These are phyloP conservation scores for Tinea semifulvella DNA, from an alignment of 2,888 invertebrate genomes.

Conservation along the genomic window DNA sequence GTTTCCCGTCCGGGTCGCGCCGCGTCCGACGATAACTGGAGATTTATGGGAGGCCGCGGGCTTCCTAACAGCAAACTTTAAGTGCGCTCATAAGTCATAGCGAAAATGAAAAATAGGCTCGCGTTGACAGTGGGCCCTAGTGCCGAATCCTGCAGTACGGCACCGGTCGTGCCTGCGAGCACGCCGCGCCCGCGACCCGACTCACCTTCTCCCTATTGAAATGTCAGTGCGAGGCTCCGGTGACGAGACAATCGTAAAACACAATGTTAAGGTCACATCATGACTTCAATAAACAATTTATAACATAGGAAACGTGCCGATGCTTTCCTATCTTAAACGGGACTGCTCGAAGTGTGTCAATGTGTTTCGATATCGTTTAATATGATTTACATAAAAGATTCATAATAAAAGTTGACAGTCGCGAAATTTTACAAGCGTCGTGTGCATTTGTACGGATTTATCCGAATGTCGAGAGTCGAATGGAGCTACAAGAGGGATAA, in stretches of 20 bases:
- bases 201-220: constrained; percentile 64
- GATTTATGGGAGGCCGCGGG: constrained; percentile 29
- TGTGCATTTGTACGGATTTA: not conserved
- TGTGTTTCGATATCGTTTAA: constrained; percentile 13
- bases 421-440: no score
- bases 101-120: constrained; percentile 29
- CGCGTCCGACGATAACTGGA: constrained; percentile 25
- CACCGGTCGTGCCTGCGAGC: constrained; percentile 43
- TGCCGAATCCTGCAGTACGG: constrained; percentile 9
- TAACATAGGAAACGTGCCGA: constrained; percentile 61
- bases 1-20: constrained; percentile 26
- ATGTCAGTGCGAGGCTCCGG: constrained; percentile 56
- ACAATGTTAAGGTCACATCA: constrained; percentile 66
- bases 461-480: no score
- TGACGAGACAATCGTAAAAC: constrained; percentile 65
- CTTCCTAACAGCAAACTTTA: constrained; percentile 17
- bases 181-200: constrained; percentile 59
- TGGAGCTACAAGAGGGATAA: no score
- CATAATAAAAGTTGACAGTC: no score
- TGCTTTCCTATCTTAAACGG: constrained; percentile 40
- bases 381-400: no score
- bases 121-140: constrained; percentile 21
- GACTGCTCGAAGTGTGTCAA: constrained; percentile 57
- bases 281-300: constrained; percentile 64
- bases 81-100: constrained; percentile 32